Evolutionary conservation across 1,140 invertebrate genomes (phyloP), one percentile per base, ranked within the genome.

Genomic region (Papilio polyxenes): DNA sequence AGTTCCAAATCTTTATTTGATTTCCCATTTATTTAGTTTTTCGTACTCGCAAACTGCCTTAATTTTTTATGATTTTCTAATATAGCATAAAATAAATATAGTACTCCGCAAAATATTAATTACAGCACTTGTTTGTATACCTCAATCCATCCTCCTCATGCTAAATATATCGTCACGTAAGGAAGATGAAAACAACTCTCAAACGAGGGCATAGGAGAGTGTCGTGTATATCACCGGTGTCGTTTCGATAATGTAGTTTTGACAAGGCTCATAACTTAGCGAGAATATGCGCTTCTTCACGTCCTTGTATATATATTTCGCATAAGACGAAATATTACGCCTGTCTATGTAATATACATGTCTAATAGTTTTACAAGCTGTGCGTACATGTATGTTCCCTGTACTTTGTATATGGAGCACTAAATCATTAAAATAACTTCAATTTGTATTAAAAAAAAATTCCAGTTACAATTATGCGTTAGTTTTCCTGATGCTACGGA

Each of bases 211-310:
- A 72, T 59, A 40, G 17, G 56, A 59, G 37, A 62, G 74, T 83
- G 79, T 75, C 62, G 79, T 85, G 82, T 85, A 81, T 81, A 84
- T 84, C 82, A 83, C 80, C 82, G 78, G 83, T 80, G 56, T 80
- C 77, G 79, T 82, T 69, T 75, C 81, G 82, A 85, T 87, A 88
- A 87, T 88, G 83, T 88, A 85, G 84, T 87, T 88, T 84, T 86
- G 86, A 88, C 87, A 88, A 82, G 56, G 82, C 81, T 77, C 74
- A 79, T 79, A 82, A 59, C 76, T 81, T 74, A 75, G 51, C 81
- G 77, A 65, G 44, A 69, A 80, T 65, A 80, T 48, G 78, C 59
- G 31, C 40, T 69, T 69, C 77, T 65, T 48, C 48, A 59, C 59
- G 62, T 23, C 37, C 40, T 49, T 48, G 48, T 31, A 80, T 9